Percentiles rank a stretch among this genome's conserved stretches.
phyloP scores from a whole-genome alignment of 2,113 vertebrate species.

The Crotalus viridis region DNA sequence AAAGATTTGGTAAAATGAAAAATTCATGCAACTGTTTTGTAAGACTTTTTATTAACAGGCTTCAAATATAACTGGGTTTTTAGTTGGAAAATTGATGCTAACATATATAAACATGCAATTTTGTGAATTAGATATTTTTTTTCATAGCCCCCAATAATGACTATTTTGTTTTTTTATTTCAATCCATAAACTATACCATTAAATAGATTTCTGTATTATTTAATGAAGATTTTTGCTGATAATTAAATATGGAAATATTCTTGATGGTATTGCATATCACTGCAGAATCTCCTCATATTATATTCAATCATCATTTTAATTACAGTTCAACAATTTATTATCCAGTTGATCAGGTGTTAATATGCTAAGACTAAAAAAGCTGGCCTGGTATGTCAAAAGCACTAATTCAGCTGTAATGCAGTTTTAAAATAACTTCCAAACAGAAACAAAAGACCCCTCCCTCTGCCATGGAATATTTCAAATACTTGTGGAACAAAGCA shows the following conservation, averaged over 20 bases:
- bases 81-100: constrained; percentile 32
- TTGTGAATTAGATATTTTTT: constrained; percentile 4
- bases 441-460: not conserved
- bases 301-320: not conserved
- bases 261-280: not conserved
- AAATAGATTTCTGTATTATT: not conserved
- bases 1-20: constrained; percentile 39
- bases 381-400: not conserved
- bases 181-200: constrained; percentile 14
- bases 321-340: not conserved
- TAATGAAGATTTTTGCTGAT: constrained; percentile 10
- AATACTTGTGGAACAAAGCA: not conserved
- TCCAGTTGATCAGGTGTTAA: not conserved
- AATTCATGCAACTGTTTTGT: constrained; percentile 22
- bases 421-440: not conserved
- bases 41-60: constrained; percentile 15
- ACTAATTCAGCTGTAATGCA: not conserved
- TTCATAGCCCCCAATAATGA: not conserved
- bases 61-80: constrained; percentile 35
- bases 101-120: constrained; percentile 17
- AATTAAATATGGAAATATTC: not conserved
- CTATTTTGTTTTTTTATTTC: not conserved
- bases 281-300: not conserved
- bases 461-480: not conserved
- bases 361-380: not conserved